Base-by-base conservation (phyloP, 2,797 vertebrate species). In the Neomorphus geoffroyi region DNA sequence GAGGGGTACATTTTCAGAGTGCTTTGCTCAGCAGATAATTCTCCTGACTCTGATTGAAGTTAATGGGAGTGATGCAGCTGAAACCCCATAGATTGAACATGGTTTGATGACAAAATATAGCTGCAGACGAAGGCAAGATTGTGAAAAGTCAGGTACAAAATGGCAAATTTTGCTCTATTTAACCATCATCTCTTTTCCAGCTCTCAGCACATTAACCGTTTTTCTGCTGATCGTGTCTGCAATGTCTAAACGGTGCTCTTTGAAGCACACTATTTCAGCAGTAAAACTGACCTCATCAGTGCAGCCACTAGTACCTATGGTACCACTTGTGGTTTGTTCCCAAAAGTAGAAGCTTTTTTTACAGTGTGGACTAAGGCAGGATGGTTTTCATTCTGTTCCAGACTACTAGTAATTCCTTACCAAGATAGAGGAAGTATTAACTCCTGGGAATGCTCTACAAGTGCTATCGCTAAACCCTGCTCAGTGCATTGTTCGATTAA, bases 21-120 rank as follows among this genome's bases (percentile, higher is more conserved):
- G 93, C 95, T 92, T 95, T 71, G 71, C 92, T 96, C 93, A 89
- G 93, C 93, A 89, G 75, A 96, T 97, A 95, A 92, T 93, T 93
- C 94, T 88, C 90, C 93, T 74, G 94, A 89, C 95, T 97, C 83
- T 91, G 93, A 96, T 96, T 96, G 96, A 97, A 96, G 97, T 89
- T 94, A 95, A 93, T 90, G 93, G 94, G 87, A 97, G 86, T 96
- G 85, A 82, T 72, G 90, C 70, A 95, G 92, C 93, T 92, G 94
- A 96, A 92, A 96, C 81, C 64, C 73, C 81, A 91, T 45, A 92
- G 92, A 90, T 84, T 80, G 83, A 84, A 86, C 82, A 81, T 72
- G 75, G 92, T 92, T 95, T 96, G 96, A 96, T 95, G 92, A 90
- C 94, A 97, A 92, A 96, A 95, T 96, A 94, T 94, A 78, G 94